phyloP scores from a whole-genome alignment of 2,113 vertebrate species.

The Galemys pyrenaicus region DNA sequence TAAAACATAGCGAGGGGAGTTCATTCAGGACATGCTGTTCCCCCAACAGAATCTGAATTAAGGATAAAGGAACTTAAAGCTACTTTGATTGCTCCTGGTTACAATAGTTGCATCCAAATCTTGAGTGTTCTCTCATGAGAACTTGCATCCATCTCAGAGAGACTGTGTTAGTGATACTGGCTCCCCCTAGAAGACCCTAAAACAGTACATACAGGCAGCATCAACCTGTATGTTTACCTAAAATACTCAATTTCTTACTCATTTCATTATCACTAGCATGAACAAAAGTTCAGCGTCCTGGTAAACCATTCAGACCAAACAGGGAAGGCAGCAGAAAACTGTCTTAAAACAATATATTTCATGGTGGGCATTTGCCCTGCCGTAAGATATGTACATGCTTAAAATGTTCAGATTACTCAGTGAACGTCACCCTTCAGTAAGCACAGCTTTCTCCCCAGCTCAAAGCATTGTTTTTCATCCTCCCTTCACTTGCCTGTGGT shows the following conservation, averaged over 20 bases:
- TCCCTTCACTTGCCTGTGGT: background rate
- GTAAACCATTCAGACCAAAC: background rate
- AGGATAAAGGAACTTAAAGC: background rate
- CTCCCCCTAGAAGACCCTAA: background rate
- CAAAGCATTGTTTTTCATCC: background rate
- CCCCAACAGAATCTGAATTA: background rate
- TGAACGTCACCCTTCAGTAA: background rate
- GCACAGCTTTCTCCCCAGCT: background rate
- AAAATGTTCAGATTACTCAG: background rate
- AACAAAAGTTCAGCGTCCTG: background rate
- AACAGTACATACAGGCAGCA: background rate
- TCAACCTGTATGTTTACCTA: background rate
- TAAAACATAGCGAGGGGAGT: too few species aligned
- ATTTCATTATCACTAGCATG: background rate
- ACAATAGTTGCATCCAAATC: background rate
- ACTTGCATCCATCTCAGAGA: background rate
- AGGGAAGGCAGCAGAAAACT: background rate
- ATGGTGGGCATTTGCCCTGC: background rate
- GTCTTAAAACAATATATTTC: constrained; percentile 41
- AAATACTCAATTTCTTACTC: background rate
- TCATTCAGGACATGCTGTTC: too few species aligned
- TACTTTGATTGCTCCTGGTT: background rate
- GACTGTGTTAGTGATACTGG: background rate
- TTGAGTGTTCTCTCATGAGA: background rate
- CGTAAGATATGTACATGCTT: background rate